Evolutionary conservation across 2,113 vertebrate species (phyloP).

Genomic region (Microtus montanus): DNA sequence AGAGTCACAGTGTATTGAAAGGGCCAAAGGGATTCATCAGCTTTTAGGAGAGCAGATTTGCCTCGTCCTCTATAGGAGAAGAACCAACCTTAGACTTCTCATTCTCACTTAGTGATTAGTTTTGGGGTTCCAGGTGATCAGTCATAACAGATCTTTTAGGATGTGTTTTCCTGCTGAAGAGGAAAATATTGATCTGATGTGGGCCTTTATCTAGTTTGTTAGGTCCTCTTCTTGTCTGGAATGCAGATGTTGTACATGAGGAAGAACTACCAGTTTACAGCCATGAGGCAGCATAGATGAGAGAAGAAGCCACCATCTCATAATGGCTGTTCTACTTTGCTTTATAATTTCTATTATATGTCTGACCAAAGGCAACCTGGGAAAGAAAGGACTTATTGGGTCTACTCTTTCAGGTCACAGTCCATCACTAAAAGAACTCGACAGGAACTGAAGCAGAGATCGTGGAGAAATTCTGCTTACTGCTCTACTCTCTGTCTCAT

Average conservation of each 20-base stretch:
- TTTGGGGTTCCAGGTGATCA: not conserved
- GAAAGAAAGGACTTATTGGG: not conserved
- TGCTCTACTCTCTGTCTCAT: not conserved
- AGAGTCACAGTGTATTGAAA: not conserved
- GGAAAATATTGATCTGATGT: not conserved
- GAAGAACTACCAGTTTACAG: not conserved
- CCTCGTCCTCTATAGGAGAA: not conserved
- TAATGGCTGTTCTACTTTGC: not conserved
- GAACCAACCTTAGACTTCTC: not conserved
- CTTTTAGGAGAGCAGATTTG: not conserved
- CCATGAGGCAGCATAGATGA: rapidly evolving
- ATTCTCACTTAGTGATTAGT: not conserved
- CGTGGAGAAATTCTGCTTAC: not conserved
- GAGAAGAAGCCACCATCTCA: not conserved
- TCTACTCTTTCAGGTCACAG: no score
- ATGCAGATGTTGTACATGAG: not conserved
- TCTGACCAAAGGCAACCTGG: not conserved
- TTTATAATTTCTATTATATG: not conserved
- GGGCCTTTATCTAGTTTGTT: not conserved
- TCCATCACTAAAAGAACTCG: not conserved
- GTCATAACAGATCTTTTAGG: not conserved
- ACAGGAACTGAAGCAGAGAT: not conserved
- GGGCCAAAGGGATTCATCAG: not conserved
- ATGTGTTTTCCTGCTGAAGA: not conserved
- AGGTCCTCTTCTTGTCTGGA: not conserved